Conservation (phyloP, 2,888 invertebrate species). For the Dromius quadrimaculatus region DNA sequence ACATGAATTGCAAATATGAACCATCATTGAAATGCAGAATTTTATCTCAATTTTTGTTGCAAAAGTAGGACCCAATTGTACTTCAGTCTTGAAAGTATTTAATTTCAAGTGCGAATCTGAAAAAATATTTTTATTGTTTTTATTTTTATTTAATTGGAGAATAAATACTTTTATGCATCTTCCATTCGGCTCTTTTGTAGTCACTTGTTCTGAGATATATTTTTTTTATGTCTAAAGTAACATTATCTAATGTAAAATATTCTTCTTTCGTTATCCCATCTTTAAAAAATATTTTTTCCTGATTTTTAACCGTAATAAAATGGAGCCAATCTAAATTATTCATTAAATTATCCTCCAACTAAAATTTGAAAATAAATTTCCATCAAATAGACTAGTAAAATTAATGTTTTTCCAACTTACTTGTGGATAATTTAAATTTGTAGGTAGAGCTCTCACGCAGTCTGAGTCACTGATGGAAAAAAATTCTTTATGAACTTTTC, state of each 20-base stretch:
- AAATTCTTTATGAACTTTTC: neutral
- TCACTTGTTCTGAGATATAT: neutral
- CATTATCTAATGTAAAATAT: neutral
- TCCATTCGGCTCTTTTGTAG: conserved; percentile 54
- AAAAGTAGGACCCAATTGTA: neutral
- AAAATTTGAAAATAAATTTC: no score
- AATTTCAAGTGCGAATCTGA: conserved; percentile 10
- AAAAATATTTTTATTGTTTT: no score
- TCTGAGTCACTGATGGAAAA: neutral
- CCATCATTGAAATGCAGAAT: conserved; percentile 10
- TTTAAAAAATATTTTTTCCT: neutral
- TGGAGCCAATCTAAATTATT: neutral
- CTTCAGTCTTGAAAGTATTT: neutral
- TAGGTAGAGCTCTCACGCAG: no score
- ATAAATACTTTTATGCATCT: conserved; percentile 57
- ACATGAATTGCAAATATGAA: neutral
- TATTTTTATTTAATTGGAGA: no score
- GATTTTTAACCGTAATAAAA: neutral
- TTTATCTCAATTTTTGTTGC: neutral
- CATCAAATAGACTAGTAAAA: no score
- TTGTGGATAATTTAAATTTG: no score
- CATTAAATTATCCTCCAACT: neutral
- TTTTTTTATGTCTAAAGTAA: neutral
- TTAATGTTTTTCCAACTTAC: no score
- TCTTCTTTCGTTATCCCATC: neutral